Conservation (phyloP, 2,888 invertebrate genomes). For the Alitta virens region DNA sequence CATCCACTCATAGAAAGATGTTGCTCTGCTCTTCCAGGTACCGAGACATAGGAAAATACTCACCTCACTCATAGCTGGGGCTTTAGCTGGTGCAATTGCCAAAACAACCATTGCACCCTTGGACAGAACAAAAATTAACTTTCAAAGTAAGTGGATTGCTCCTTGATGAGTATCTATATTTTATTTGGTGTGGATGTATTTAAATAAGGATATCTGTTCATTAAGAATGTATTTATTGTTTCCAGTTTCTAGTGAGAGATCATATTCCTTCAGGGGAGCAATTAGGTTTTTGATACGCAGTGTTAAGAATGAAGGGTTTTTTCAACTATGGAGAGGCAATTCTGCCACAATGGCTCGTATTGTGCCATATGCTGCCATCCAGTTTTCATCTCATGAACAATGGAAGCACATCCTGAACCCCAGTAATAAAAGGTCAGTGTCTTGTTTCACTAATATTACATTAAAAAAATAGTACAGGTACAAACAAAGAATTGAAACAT, state of each 20-base stretch:
- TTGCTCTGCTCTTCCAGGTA: conserved; percentile 43
- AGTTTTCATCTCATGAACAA: conserved; percentile 97
- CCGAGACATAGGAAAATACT: conserved; percentile 52
- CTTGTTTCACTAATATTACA: neutral
- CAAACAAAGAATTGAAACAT: too few species aligned
- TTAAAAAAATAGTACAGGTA: too few species aligned
- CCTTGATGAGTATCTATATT: too few species aligned
- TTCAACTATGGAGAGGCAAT: conserved; percentile 94
- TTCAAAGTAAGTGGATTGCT: conserved; percentile 66
- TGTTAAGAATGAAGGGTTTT: conserved; percentile 74
- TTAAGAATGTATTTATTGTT: neutral
- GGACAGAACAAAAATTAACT: conserved; percentile 97
- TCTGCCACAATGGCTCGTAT: conserved; percentile 97
- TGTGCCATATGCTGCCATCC: conserved; percentile 94
- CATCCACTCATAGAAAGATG: too few species aligned
- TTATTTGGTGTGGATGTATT: conserved; percentile 4
- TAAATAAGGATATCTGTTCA: conserved; percentile 7
- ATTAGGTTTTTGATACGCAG: conserved; percentile 61
- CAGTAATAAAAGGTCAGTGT: conserved; percentile 13
- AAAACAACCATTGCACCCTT: conserved; percentile 96
- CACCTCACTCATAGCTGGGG: conserved; percentile 86
- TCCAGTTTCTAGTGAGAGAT: conserved; percentile 50
- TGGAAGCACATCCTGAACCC: conserved; percentile 75
- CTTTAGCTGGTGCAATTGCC: conserved; percentile 86
- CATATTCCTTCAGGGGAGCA: conserved; percentile 59